Evolutionary conservation across 1,140 invertebrate genomes (phyloP).

Genomic region (Lordiphosa mommai): DNA sequence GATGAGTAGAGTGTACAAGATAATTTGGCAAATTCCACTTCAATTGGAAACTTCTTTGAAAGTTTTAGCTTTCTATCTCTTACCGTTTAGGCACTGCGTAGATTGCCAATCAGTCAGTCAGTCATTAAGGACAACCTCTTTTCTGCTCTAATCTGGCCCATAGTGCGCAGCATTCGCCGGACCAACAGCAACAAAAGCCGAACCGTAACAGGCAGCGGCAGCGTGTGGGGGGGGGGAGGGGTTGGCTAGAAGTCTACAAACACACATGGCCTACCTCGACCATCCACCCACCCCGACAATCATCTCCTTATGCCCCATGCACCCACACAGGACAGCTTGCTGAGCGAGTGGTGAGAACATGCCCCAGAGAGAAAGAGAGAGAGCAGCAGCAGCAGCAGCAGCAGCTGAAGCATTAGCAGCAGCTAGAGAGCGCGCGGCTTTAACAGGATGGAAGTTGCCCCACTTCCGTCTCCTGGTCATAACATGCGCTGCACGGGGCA

Average conservation of each 20-base stretch:
- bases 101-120: too few relatives aligned
- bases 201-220: neutral
- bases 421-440: neutral
- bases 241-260: slow-evolving; percentile 5
- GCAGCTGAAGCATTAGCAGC: slow-evolving; percentile 4
- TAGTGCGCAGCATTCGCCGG: neutral
- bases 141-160: neutral
- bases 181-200: slow-evolving; percentile 1
- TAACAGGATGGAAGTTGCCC: slow-evolving; percentile 22
- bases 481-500: neutral
- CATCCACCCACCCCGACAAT: neutral
- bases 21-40: too few relatives aligned
- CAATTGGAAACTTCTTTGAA: too few relatives aligned
- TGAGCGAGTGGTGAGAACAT: neutral
- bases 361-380: neutral
- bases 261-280: slow-evolving; percentile 4
- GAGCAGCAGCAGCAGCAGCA: neutral
- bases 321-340: neutral
- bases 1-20: too few relatives aligned
- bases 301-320: neutral
- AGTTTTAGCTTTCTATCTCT: too few relatives aligned
- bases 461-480: slow-evolving; percentile 22
- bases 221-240: neutral
- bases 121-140: neutral
- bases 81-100: too few relatives aligned